Evolutionary conservation across 2,113 vertebrate genomes (phyloP).

Genomic region (Clupea harengus): DNA sequence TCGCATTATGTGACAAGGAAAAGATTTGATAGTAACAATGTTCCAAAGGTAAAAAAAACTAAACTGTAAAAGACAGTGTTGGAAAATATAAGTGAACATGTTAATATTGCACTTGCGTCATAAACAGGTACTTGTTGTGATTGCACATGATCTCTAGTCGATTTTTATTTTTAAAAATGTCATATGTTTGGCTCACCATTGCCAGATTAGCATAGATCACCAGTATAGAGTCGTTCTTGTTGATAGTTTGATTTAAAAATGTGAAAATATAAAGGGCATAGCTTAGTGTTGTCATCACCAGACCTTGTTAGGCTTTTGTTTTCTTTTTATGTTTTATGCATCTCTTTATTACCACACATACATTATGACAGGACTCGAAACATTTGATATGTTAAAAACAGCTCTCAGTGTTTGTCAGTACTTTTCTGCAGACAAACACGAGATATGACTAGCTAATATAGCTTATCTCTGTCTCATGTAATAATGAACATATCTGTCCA

Average conservation of each 20-base stretch:
- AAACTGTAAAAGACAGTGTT: neutral
- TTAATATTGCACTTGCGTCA: constrained; percentile 43
- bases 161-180: constrained; percentile 1
- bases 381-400: constrained; percentile 31
- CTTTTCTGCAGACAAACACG: constrained; percentile 36
- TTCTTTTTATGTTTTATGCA: constrained; percentile 17
- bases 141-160: constrained; percentile 30
- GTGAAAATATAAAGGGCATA: constrained; percentile 16
- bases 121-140: constrained; percentile 19
- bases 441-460: neutral
- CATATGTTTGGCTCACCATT: constrained; percentile 20
- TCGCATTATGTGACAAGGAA: neutral
- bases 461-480: constrained; percentile 24
- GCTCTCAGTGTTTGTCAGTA: constrained; percentile 22
- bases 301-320: constrained; percentile 1
- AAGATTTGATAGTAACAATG: neutral
- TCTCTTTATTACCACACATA: constrained; percentile 25
- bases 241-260: neutral
- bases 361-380: neutral
- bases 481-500: constrained; percentile 29
- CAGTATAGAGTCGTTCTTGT: constrained; percentile 16
- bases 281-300: constrained; percentile 27
- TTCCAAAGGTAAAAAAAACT: neutral
- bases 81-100: constrained; percentile 17
- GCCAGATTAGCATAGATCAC: constrained; percentile 16